A percentile compares a stretch with the other conserved stretches of the same genome.
Conservation (phyloP, 2,888 invertebrate species). For the Pteria penguin region DNA sequence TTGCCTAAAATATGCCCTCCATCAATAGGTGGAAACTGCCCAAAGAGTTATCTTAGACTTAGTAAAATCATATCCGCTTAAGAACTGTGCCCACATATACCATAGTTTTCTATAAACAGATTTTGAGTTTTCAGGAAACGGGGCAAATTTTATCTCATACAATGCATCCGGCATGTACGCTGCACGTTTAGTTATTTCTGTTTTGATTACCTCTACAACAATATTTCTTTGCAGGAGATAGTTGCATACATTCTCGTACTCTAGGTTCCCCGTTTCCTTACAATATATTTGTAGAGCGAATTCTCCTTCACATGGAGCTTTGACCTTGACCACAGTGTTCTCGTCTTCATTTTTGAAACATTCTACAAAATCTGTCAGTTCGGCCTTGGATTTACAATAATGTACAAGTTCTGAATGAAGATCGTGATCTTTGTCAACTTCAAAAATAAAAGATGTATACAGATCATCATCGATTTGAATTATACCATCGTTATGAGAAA, state of each 20-base stretch:
- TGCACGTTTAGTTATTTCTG: no score
- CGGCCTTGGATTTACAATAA: slow-evolving; percentile 38
- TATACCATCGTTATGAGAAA: slow-evolving; percentile 44
- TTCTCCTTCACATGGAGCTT: slow-evolving; percentile 56
- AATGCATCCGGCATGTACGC: no score
- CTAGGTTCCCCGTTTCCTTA: slow-evolving; percentile 32
- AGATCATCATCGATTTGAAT: slow-evolving; percentile 49
- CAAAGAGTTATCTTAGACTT: no score
- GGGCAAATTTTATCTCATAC: no score
- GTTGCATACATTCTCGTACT: slow-evolving; percentile 57
- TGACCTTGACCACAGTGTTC: slow-evolving; percentile 46
- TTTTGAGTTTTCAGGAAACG: no score
- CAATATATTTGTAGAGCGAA: slow-evolving; percentile 55
- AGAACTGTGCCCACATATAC: no score
- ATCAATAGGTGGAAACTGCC: no score
- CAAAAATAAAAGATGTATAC: slow-evolving; percentile 49
- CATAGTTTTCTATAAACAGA: no score
- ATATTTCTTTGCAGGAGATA: slow-evolving; percentile 50
- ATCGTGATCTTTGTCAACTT: slow-evolving; percentile 37
- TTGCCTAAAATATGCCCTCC: no score
- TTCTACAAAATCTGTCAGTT: slow-evolving; percentile 41
- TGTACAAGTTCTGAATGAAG: slow-evolving; percentile 52
- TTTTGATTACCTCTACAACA: slow-evolving; percentile 54
- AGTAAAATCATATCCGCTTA: no score
- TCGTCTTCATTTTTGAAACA: slow-evolving; percentile 39